Conservation (phyloP, 2,113 vertebrate species). For the Mormyrus iriodes region DNA sequence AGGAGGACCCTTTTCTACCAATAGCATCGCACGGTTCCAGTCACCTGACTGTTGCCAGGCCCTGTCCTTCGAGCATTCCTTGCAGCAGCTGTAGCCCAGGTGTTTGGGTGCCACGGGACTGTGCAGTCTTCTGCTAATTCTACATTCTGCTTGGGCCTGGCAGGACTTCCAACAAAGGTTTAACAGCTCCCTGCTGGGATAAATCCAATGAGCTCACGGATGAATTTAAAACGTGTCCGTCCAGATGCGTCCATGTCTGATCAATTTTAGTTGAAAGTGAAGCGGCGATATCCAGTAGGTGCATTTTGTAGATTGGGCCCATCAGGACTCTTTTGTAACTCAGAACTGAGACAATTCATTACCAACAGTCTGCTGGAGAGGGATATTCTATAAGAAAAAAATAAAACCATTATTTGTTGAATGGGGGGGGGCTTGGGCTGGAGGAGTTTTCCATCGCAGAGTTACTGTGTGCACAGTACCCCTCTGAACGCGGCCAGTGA, state of each 20-base stretch:
- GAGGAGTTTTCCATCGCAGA: not conserved
- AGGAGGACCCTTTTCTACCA: constrained; percentile 8
- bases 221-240: constrained; percentile 44
- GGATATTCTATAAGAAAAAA: not conserved
- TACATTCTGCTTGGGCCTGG: constrained; percentile 48
- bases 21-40: constrained; percentile 13
- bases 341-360: not conserved
- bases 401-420: not conserved
- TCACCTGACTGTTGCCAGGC: constrained; percentile 15
- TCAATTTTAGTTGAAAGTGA: not conserved
- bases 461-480: constrained; percentile 38
- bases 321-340: not conserved
- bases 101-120: constrained; percentile 44
- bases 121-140: constrained; percentile 51
- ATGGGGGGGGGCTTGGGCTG: not conserved
- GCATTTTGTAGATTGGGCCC: not conserved
- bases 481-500: constrained; percentile 46
- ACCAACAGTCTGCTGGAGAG: not conserved
- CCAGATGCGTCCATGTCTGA: constrained; percentile 7
- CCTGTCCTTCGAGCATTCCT: not conserved
- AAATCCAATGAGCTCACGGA: constrained; percentile 32
- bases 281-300: not conserved
- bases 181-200: constrained; percentile 43
- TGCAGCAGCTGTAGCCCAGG: constrained; percentile 58
- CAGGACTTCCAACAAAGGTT: constrained; percentile 52